A percentile compares a stretch with the other conserved stretches of the same genome.
phyloP scores from a whole-genome alignment of 2,888 invertebrate genomes.

The Lycocerus yunnanus region DNA sequence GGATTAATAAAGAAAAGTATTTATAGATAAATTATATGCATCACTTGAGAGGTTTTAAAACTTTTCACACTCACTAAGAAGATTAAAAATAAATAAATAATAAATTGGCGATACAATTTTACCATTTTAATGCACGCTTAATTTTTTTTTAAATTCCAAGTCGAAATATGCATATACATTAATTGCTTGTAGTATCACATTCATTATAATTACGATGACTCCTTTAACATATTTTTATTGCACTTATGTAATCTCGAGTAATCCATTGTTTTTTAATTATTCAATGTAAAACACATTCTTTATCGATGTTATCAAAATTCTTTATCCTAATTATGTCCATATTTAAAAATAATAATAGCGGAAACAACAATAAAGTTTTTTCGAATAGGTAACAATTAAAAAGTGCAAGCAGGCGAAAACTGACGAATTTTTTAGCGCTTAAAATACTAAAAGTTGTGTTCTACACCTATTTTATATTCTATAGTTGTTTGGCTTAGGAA shows the following conservation, averaged over 20 bases:
- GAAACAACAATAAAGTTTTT: neutral
- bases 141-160: neutral
- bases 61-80: neutral
- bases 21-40: conserved; percentile 17
- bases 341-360: neutral
- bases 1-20: conserved; percentile 17
- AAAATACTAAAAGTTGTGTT: neutral
- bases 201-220: neutral
- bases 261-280: conserved; percentile 2
- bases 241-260: neutral
- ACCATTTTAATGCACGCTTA: neutral
- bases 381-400: neutral
- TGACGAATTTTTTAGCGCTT: neutral
- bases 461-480: neutral
- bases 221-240: neutral
- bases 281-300: neutral
- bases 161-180: neutral
- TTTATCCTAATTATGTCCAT: neutral
- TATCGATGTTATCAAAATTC: conserved; percentile 1
- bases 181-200: neutral
- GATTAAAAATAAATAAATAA: neutral
- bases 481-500: neutral
- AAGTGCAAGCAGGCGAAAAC: neutral
- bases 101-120: neutral
- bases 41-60: conserved; percentile 6